Evolutionary conservation across 2,888 invertebrate species (phyloP).

Genomic region (Balanococcus diminutus): DNA sequence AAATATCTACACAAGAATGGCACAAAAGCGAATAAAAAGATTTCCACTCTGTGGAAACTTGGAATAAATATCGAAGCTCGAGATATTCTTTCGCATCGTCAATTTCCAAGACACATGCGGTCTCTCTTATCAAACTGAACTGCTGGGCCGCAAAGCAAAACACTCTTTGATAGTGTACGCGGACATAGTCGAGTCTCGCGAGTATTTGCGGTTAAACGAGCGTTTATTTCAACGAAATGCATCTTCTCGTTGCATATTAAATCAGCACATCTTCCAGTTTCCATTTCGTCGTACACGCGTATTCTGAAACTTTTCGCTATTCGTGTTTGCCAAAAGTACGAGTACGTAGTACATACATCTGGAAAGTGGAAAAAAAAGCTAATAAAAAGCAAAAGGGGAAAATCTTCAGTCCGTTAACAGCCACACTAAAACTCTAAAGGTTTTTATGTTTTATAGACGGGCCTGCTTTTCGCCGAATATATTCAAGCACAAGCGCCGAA

Average conservation of each 20-base stretch:
- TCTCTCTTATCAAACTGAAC: background rate
- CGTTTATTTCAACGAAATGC: constrained; percentile 1
- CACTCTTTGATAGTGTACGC: background rate
- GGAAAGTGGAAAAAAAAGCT: background rate
- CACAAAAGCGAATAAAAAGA: background rate
- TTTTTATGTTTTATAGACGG: constrained; percentile 17
- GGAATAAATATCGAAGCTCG: background rate
- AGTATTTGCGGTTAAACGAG: constrained; percentile 13
- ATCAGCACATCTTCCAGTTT: background rate
- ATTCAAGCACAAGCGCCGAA: background rate
- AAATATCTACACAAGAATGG: background rate
- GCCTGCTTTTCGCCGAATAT: constrained; percentile 14
- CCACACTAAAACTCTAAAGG: background rate
- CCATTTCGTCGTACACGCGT: background rate
- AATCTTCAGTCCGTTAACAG: constrained; percentile 4
- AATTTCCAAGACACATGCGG: background rate
- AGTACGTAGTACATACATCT: background rate
- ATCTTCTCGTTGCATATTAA: background rate
- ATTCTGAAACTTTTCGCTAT: background rate
- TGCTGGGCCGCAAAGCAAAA: background rate
- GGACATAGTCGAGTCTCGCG: background rate
- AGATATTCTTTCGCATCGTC: background rate
- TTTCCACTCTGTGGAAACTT: background rate
- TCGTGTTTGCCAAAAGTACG: background rate
- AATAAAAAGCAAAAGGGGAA: background rate